Evolutionary conservation across 2,888 invertebrate genomes (phyloP), one percentile per base, ranked within the genome.

Genomic region (Dicyrtoma fusca): DNA sequence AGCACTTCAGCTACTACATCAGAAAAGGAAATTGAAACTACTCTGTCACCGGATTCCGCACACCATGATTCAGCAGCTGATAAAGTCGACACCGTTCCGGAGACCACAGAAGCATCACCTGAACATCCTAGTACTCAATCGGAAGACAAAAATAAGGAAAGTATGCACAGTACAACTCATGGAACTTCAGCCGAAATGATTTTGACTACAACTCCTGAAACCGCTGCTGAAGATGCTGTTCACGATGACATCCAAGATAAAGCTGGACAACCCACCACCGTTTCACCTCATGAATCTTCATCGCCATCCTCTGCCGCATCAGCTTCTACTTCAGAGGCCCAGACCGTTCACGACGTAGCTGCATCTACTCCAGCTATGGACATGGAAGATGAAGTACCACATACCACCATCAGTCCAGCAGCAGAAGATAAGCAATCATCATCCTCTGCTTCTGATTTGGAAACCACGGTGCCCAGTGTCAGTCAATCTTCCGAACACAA

Each of bases 181-280:
- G 68, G 59, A 25, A 57, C 68, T 25, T 23, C 53, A 3, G 34
- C 23, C 1, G 68, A 68, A 45, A 59, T 68, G 68, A 5, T 68
- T 6, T 57, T 68, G 23, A 68, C 68, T 0, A 68, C 68, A 2
- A 68, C 68, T 23, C 57, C 68, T 19, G 68, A 59, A 23, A 44
- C 44, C 17, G 17, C 4, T 1, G 11, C 25, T 1, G 59, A 59
- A 17, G 61, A 17, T 42, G 11, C 23, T 8, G 1, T 13, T 23
- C 23, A 53, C 21, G 57, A 44, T 13, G 42, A 23, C 2, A 17
- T 14, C 23, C 45, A 57, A 13, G 57, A 57, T 55, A 57, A 68
- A 1, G 44, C 19, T 42, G 11, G 17, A n/a, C 51, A 65, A 51
- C 19, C 25, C 6, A 66, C 66, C 14, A 66, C 66, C 19, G n/a